Base-by-base conservation (phyloP, 2,888 invertebrate species). In the Merodon equestris region DNA sequence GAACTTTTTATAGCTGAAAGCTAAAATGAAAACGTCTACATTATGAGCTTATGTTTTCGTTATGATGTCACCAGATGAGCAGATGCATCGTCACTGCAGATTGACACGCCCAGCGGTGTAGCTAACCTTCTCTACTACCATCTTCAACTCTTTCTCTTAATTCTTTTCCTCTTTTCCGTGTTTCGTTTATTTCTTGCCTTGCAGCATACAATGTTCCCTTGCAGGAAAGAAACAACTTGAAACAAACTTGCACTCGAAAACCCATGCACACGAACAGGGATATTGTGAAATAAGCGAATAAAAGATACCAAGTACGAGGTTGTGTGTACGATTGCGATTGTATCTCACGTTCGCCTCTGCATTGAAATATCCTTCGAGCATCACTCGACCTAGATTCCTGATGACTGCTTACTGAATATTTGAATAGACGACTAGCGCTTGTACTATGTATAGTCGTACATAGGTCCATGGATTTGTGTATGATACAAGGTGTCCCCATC, bases 351-450 rank as follows among this genome's bases (percentile, higher is more conserved):
- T 79, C 64, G 68, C 74, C 75, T 51, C 81, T 81, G 81, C 81
- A 81, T 66, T 71, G 81, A 61, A 75, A 81, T 75, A 81, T 81
- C 81, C 81, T 79, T 75, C 81, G 66, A 81, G 81, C 81, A 75
- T 81, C 75, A 81, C 81, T 81, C 81, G 81, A 81, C 81, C 81
- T 56, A 81, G 68, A 60, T 79, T 79, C 40, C 58, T 45, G 68
- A 63, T 77, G 77, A 61, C 57, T 77, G 60, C 61, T 67, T 72
- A 45, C 57, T 63, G 50, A 48, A 66, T 56, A 73, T 73, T 67
- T 77, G 57, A 72, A 63, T 63, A 68, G 61, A 12, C 17, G 58
- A 42, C 50, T 50, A 19, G 9, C n/a, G 40, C 13, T n/a, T 17
- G 58, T 67, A 66, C 50, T 56, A n/a, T 10, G 40, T 40, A n/a